Evolutionary conservation across 2,113 vertebrate genomes (phyloP), one percentile per base, ranked within the genome.

Genomic region (Festucalex cinctus): DNA sequence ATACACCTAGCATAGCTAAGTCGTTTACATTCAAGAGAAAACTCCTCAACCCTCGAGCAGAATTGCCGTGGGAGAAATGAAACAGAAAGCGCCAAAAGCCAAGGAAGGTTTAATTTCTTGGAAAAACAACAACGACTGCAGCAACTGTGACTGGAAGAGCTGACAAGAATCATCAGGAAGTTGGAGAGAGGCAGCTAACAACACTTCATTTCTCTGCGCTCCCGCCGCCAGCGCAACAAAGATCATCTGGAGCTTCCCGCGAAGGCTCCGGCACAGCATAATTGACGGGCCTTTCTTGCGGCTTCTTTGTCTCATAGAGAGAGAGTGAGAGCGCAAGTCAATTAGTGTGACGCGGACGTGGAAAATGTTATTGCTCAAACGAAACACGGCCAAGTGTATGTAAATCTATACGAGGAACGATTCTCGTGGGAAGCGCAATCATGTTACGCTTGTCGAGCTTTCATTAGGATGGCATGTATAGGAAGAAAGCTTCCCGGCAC

Each of bases 111-210:
- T 71, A 79, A 80, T 79, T 75, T 68, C 54, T 77, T 72, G 78
- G 78, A 78, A 82, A 85, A 83, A 65, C 19, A 59, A 76, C 65
- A 70, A 64, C 32, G 51, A 60, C 62, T 48, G 72, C 66, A 58
- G 72, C 66, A 58, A 79, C 74, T 51, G 72, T 60, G 57, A 78
- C 74, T 80, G 78, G 74, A 80, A 77, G 71, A 65, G 48, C 68
- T 65, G 68, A 81, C 63, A 82, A 80, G 79, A 72, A 77, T 82
- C 66, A 79, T 85, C 70, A 73, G 79, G 65, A 82, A 73, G 56
- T 78, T 89, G 86, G 85, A 86, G 32, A 67, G 60, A 72, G 82
- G 61, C 69, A 73, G 70, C 88, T 84, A 86, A 88, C 86, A 86
- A 78, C 76, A 85, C 77, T 84, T 88, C 78, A 86, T 90, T 83